A percentile compares a stretch with the other conserved stretches of the same genome.
These are phyloP conservation scores for Nematostella vectensis DNA, from an alignment of 92 coral and sea anemone genomes.

Conservation along the genomic window DNA sequence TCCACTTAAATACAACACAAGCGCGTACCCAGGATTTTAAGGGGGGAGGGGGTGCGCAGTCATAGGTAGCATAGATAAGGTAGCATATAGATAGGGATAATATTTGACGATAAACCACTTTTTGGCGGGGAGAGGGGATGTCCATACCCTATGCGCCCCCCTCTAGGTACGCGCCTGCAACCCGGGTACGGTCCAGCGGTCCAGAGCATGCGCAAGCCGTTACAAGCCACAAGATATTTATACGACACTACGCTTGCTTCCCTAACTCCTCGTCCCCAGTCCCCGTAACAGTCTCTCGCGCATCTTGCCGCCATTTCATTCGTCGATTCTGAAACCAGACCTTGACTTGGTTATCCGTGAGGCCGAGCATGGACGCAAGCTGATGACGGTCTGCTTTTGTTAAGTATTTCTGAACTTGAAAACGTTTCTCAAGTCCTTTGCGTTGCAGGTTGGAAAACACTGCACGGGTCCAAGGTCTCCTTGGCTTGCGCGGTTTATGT, in stretches of 20 bases:
- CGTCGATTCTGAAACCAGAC: constrained; percentile 98
- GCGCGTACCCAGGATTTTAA: too few species aligned
- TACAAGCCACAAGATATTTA: neutral
- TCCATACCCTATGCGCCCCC: too few species aligned
- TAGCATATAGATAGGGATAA: too few species aligned
- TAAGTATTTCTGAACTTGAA: constrained; percentile 93
- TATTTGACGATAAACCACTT: too few species aligned
- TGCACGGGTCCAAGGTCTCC: constrained; percentile 99
- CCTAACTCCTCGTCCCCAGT: constrained; percentile 42
- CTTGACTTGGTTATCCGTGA: constrained; percentile 95
- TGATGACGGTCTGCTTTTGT: constrained; percentile 98
- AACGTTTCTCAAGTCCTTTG: constrained; percentile 94
- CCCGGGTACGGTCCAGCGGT: too few species aligned
- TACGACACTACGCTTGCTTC: too few species aligned
- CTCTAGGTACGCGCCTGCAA: too few species aligned
- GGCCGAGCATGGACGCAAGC: constrained; percentile 92
- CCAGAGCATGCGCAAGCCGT: too few species aligned
- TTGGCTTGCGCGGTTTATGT: constrained; percentile 85
- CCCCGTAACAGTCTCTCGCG: constrained; percentile 62
- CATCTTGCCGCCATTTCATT: constrained; percentile 99
- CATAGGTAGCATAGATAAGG: too few species aligned
- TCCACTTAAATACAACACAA: too few species aligned
- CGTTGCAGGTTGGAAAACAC: constrained; percentile 97
- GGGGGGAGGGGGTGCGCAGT: too few species aligned
- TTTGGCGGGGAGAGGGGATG: too few species aligned